Percentiles rank a stretch among this genome's conserved stretches.
These are phyloP conservation scores for Octomys mimax DNA, from an alignment of 2,797 vertebrate species.

Conservation along the genomic window DNA sequence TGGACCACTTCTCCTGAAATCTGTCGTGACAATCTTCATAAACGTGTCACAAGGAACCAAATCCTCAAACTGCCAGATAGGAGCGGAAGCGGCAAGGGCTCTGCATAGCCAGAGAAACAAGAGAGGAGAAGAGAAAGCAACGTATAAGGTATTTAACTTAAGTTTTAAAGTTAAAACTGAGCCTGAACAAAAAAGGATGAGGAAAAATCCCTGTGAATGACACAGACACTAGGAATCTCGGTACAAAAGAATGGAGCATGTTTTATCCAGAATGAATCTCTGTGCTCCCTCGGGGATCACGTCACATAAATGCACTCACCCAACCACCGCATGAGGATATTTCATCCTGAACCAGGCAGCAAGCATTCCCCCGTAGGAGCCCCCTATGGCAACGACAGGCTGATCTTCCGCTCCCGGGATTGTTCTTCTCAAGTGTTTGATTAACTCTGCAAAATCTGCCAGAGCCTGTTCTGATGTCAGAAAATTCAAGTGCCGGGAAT, in stretches of 20 bases:
- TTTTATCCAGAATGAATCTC: constrained; percentile 30
- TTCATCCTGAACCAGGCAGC: constrained; percentile 99
- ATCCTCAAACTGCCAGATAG: constrained; percentile 96
- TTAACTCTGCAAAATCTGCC: constrained; percentile 96
- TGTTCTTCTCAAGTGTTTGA: constrained; percentile 91
- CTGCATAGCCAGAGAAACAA: constrained; percentile 86
- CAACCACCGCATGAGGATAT: constrained; percentile 94
- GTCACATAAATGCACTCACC: constrained; percentile 90
- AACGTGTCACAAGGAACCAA: constrained; percentile 95
- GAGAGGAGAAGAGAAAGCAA: background rate
- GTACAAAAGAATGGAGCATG: background rate
- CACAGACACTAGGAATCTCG: constrained; percentile 27
- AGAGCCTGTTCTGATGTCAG: constrained; percentile 97
- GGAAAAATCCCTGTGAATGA: constrained; percentile 45
- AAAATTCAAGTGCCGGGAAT: constrained; percentile 95
- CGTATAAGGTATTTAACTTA: background rate
- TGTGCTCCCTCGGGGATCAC: background rate
- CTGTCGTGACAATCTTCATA: constrained; percentile 93
- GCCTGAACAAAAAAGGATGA: constrained; percentile 47
- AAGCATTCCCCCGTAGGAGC: constrained; percentile 98
- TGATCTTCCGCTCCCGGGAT: constrained; percentile 91
- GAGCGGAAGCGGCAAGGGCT: constrained; percentile 96
- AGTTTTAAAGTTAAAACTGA: constrained; percentile 61
- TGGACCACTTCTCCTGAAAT: constrained; percentile 92
- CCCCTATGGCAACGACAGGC: constrained; percentile 95